Evolutionary conservation across 2,888 invertebrate species (phyloP).

Genomic region (Hyposoter didymator): DNA sequence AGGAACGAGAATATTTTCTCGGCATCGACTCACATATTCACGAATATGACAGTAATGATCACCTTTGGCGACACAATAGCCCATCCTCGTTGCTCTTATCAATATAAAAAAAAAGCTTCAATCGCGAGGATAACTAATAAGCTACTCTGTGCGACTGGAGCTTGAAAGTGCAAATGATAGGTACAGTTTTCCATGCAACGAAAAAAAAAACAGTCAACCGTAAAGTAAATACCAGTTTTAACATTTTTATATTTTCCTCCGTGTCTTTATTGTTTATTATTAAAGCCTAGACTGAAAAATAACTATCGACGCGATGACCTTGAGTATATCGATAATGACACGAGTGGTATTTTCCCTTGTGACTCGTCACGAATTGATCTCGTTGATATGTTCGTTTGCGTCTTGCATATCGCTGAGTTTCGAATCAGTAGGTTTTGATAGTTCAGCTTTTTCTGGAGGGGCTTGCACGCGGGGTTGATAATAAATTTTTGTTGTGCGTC

Average conservation of each 20-base stretch:
- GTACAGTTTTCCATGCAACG: background rate
- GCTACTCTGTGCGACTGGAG: background rate
- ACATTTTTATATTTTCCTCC: background rate
- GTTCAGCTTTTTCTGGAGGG: too few relatives aligned
- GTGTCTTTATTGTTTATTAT: background rate
- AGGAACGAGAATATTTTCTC: constrained; percentile 25
- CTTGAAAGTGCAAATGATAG: constrained; percentile 44
- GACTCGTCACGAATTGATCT: background rate
- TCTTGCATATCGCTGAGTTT: too few relatives aligned
- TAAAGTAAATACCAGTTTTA: constrained; percentile 24
- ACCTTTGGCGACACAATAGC: constrained; percentile 47
- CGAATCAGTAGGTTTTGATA: too few relatives aligned
- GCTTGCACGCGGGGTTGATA: too few relatives aligned
- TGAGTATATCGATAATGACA: background rate
- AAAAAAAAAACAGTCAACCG: constrained; percentile 4
- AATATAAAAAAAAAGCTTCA: background rate
- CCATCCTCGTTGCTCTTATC: background rate
- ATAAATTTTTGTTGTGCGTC: too few relatives aligned
- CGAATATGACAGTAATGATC: constrained; percentile 39
- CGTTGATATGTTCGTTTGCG: background rate
- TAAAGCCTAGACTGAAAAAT: background rate
- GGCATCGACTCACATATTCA: background rate
- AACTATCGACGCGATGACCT: background rate
- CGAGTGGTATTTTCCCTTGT: background rate
- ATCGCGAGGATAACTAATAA: constrained; percentile 22